Evolutionary conservation across 2,888 invertebrate species (phyloP), one percentile per base, ranked within the genome.

Genomic region (Amiota mariae): DNA sequence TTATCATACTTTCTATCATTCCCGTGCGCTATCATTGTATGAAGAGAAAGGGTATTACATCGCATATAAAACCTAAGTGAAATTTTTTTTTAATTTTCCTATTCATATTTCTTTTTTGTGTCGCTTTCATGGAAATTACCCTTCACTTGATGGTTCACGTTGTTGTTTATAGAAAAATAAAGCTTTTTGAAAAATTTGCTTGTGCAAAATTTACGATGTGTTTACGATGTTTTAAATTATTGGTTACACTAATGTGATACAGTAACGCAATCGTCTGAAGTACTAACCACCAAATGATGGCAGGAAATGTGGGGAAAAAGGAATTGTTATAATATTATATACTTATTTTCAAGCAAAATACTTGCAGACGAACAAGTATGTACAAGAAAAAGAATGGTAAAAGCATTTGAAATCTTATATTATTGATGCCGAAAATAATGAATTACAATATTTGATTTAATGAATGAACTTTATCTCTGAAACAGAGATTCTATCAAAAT

Each of bases 181-280:
- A 82, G 80, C 81, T 81, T 84, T 59, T 20, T 20, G 20, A 59
- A 59, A 77, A 82, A 77, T 83, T 77, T 79, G 82, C 82, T 77
- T 77, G 80, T 81, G 84, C 86, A 80, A 85, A 85, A 84, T 86
- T 88, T 86, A 87, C 85, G 87, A 88, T 75, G 87, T 87, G 87
- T 87, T 88, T 88, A 88, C 85, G 82, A 85, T 85, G 81, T 78
- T 80, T 80, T 79, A 84, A 87, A 87, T 88, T 87, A 87, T 80
- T 73, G 82, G 85, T 82, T 82, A 78, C 79, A 71, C 80, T 85
- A 83, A 87, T 87, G 86, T 78, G 80, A 78, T 79, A 70, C 77
- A 76, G 72, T 71, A 84, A 83, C 80, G 85, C 85, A 79, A 85
- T 73, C 79, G 51, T 15, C 18, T 12, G 13, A 15, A 8, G 54